Base-by-base conservation (phyloP, 2,113 vertebrate species). In the Rhea americana region DNA sequence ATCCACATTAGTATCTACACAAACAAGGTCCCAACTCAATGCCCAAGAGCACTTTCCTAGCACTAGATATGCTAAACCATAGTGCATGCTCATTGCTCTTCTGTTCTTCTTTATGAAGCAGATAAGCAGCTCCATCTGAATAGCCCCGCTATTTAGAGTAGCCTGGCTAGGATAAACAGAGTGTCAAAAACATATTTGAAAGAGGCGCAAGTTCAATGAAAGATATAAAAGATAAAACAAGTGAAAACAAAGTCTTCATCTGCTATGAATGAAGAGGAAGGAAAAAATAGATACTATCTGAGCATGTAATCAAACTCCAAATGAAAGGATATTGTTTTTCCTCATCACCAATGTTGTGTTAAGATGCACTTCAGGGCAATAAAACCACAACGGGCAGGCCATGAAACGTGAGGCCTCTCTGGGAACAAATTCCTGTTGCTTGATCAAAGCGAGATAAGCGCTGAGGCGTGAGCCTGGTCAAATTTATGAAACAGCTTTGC, bases 301-400 rank as follows among this genome's bases (percentile, higher is more conserved):
- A 89, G 66, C 30, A 37, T 50, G 79, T 82, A 91, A 95, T 92
- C 73, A 94, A 91, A 74, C n/a, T 79, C 30, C 50, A 82, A 87
- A 94, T 80, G 66, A 90, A 93, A 92, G 78, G 43, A 56, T 91
- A 92, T 67, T 82, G 65, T 71, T 71, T 91, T 95, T 93, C 76
- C 72, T 92, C 55, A 85, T 82, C 90, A 71, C 0, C 2, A 80
- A 26, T 93, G 51, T 89, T 95, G 87, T 82, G 71, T 73, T 91
- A 94, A 91, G 86, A 90, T 90, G 84, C 43, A 85, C 56, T 92
- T 84, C 39, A 91, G 78, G 53, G 63, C 59, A 63, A 85, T 35
- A 61, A 96, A 95, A 89, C 32, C 51, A 1, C 89, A 87, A 14
- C 0, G 9, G 56, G 43, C 50, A 66, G 7, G 68, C 58, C 59